A percentile compares a stretch with the other conserved stretches of the same genome.
phyloP scores from a whole-genome alignment of 2,797 vertebrate species.

The Danio jaintianensis region DNA sequence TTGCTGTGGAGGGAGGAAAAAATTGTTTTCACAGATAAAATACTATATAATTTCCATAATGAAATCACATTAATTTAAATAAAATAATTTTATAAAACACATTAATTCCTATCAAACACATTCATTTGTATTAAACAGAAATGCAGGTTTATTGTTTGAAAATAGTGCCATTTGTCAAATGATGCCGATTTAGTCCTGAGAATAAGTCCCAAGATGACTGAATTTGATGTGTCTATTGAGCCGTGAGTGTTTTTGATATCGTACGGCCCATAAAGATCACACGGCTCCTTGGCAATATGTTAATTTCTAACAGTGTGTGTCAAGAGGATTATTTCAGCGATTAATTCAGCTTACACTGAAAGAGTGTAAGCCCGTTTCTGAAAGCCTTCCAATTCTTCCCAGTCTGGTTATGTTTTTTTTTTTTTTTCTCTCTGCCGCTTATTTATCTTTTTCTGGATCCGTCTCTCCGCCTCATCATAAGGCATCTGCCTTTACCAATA shows the following conservation, averaged over 20 bases:
- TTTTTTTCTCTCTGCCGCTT: constrained; percentile 3
- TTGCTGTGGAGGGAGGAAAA: no score
- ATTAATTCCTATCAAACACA: no score
- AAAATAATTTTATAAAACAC: no score
- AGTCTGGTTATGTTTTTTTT: background rate
- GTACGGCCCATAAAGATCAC: constrained; percentile 7
- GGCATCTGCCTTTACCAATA: constrained; percentile 35
- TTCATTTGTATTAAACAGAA: background rate
- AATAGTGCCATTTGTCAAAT: background rate
- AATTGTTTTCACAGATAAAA: no score
- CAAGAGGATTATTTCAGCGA: constrained; percentile 34
- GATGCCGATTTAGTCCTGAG: background rate
- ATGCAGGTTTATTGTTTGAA: background rate
- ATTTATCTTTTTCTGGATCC: constrained; percentile 31
- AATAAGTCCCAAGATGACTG: background rate
- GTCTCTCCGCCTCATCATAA: background rate
- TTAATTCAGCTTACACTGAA: constrained; percentile 33
- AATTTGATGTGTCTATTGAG: background rate
- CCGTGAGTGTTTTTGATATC: background rate
- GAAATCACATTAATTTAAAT: no score
- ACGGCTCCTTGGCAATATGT: constrained; percentile 21
- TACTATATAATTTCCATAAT: no score
- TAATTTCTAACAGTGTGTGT: constrained; percentile 30
- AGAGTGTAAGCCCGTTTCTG: constrained; percentile 40
- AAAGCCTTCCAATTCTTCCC: constrained; percentile 27